Base-by-base conservation (phyloP, 2,113 vertebrate species). In the Syngnathus scovelli region DNA sequence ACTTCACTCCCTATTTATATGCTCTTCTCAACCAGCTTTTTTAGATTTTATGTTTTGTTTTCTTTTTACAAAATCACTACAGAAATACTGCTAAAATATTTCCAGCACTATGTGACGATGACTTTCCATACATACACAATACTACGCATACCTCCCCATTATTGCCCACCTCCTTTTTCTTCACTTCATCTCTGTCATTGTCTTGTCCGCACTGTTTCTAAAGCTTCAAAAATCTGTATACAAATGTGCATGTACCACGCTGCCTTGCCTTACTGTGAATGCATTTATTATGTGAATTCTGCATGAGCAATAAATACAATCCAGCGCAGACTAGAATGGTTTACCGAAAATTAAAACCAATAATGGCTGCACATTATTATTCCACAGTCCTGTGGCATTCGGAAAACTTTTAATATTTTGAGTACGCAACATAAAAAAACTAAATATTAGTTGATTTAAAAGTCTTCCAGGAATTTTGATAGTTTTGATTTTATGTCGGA, bases 261-360 rank as follows among this genome's bases (percentile, higher is more conserved):
- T 41, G 19, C 12, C 21, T 48, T 64, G 5, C 46, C n/a, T 72
- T 44, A 48, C 33, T 60, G 21, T 74, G 27, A 76, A 61, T 70
- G 46, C 63, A 16, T 49, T 11, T 33, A 67, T 55, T 63, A 72
- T 68, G 43, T 70, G 21, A 54, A 44, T 13, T 60, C 58, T 75
- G 77, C 69, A 71, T 72, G 69, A 67, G 52, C 43, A 55, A 49
- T 69, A 6, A 21, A 37, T 61, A 39, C 9, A 67, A n/a, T 38
- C 19, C 41, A 64, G 43, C 74, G 66, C 38, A 58, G 52, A 71
- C 52, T 51, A 27, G 19, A 5, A 8, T 69, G 67, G 21, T 36
- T 58, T 44, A 21, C 0, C 52, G 49, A 51, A 2, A 38, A 9
- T 23, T 54, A 48, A 56, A 21, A 48, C 2, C 46, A 6, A 23